These are phyloP conservation scores for Apis mellifera DNA, from an alignment of 1,140 invertebrate genomes.

Conservation along the genomic window Amel_HAv3.1 CM009936.2:1639001-1639500, in stretches of 20 bases:
- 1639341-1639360: conserved; percentile 42
- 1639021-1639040: no score
- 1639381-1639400: not conserved
- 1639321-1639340: conserved; percentile 29
- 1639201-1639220: not conserved
- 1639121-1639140: no score
- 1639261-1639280: conserved; percentile 1
- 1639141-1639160: no score
- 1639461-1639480: not conserved
- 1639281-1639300: conserved; percentile 26
- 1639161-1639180: no score
- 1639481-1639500: conserved; percentile 11
- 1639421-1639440: not conserved
- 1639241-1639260: not conserved
- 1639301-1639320: conserved; percentile 20
- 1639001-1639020: no score
- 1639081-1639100: no score
- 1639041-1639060: no score
- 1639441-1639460: not conserved
- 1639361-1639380: conserved; percentile 22
- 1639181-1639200: not conserved
- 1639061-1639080: no score
- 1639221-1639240: no score
- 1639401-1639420: not conserved
- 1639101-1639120: no score